A percentile compares a stretch with the other conserved stretches of the same genome.
Evolutionary conservation across 2,888 invertebrate species (phyloP).

Genomic region (Anorthoa munda): DNA sequence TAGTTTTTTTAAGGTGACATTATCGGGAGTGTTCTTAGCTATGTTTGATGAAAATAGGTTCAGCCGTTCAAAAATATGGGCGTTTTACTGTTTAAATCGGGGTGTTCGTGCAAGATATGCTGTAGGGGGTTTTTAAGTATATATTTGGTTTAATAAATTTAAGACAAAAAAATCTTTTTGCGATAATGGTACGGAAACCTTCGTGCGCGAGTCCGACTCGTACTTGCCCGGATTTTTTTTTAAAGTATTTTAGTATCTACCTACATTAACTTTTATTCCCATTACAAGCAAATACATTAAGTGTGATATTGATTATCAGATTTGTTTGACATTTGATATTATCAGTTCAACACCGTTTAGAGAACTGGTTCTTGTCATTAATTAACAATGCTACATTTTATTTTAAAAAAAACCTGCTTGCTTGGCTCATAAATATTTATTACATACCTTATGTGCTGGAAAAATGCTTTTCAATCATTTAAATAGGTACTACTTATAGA

Average conservation of each 20-base stretch:
- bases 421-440: conserved; percentile 36
- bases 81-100: too few relatives aligned
- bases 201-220: too few relatives aligned
- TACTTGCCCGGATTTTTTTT: too few relatives aligned
- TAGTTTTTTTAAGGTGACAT: too few relatives aligned
- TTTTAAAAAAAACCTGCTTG: conserved; percentile 20
- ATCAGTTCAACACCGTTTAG: conserved; percentile 20
- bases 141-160: too few relatives aligned
- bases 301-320: conserved; percentile 19
- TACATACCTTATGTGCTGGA: background rate
- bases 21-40: too few relatives aligned
- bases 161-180: too few relatives aligned
- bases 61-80: too few relatives aligned
- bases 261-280: background rate
- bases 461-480: background rate
- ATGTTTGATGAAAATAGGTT: too few relatives aligned
- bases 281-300: conserved; percentile 32
- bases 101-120: too few relatives aligned
- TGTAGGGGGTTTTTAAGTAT: too few relatives aligned
- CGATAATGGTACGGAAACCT: too few relatives aligned
- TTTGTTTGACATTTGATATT: conserved; percentile 27
- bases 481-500: background rate
- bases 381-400: conserved; percentile 4
- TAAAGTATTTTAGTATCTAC: background rate
- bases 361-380: conserved; percentile 33